Evolutionary conservation across 1,140 invertebrate genomes (phyloP).

Genomic region (Drosophila orosa): DNA sequence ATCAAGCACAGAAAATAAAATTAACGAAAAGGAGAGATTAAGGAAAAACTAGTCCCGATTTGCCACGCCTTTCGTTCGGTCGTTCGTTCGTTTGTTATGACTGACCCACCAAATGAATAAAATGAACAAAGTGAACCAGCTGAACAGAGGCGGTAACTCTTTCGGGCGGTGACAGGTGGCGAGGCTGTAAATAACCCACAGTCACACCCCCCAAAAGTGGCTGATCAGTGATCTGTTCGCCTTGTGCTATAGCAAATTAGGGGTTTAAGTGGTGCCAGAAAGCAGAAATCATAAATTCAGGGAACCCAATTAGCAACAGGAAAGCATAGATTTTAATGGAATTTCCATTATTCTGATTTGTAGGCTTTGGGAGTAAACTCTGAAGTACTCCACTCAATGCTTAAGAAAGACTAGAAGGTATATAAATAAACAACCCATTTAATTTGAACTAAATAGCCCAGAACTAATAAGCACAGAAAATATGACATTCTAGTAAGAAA

Average conservation of each 20-base stretch:
- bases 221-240: conserved; percentile 29
- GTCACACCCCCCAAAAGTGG: conserved; percentile 15
- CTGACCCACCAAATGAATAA: conserved; percentile 24
- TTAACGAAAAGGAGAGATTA: conserved; percentile 11
- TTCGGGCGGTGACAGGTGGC: conserved; percentile 56
- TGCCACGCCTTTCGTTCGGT: conserved; percentile 27
- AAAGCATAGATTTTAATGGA: background rate
- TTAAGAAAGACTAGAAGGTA: background rate
- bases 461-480: background rate
- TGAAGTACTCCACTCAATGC: no score
- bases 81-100: conserved; percentile 64
- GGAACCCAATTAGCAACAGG: conserved; percentile 14
- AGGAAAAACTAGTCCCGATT: conserved; percentile 42
- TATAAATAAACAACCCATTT: background rate
- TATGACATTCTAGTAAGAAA: background rate
- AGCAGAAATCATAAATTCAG: conserved; percentile 22
- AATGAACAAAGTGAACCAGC: background rate
- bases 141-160: conserved; percentile 14
- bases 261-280: conserved; percentile 25
- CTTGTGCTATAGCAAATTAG: conserved; percentile 64
- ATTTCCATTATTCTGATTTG: conserved; percentile 7
- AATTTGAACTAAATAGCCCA: no score
- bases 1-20: conserved; percentile 28
- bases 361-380: background rate
- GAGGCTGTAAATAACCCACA: conserved; percentile 58